These are phyloP conservation scores for Phthorimaea operculella DNA, from an alignment of 1,140 invertebrate species.

Conservation along the genomic window DNA sequence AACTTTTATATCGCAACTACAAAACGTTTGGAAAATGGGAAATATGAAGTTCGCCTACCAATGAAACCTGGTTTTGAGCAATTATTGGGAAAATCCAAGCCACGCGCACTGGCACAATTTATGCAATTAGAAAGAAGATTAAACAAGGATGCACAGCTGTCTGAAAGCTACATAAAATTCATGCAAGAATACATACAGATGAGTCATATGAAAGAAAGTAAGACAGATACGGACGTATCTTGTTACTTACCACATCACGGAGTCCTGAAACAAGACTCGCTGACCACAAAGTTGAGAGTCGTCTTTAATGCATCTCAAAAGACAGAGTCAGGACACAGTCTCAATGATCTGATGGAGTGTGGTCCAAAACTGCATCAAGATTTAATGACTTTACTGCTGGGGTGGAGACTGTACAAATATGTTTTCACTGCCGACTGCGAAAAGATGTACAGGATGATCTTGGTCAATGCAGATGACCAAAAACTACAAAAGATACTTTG, in stretches of 20 bases:
- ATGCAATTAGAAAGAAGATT: slow-evolving; percentile 1
- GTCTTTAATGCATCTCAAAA: slow-evolving; percentile 30
- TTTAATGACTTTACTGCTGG: slow-evolving; percentile 21
- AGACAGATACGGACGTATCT: neutral
- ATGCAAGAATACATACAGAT: slow-evolving; percentile 4
- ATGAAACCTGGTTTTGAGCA: slow-evolving; percentile 2
- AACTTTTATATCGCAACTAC: neutral
- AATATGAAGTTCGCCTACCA: slow-evolving; percentile 6
- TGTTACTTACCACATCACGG: slow-evolving; percentile 41
- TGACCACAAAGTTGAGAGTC: slow-evolving; percentile 26
- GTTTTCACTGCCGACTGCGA: slow-evolving; percentile 30
- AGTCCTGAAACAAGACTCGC: slow-evolving; percentile 18
- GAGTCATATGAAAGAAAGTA: neutral
- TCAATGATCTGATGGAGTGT: slow-evolving; percentile 27
- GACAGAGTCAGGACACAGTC: slow-evolving; percentile 19
- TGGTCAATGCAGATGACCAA: slow-evolving; percentile 19
- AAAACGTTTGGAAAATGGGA: neutral
- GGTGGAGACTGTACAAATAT: slow-evolving; percentile 24
- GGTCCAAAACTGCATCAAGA: slow-evolving; percentile 40
- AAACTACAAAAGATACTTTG: slow-evolving; percentile 39
- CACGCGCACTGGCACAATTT: neutral
- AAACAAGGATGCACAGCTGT: neutral
- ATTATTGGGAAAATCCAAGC: neutral
- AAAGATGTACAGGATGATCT: slow-evolving; percentile 37
- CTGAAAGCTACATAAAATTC: slow-evolving; percentile 3